phyloP scores from a whole-genome alignment of 2,797 vertebrate species.

The Scyliorhinus canicula region DNA sequence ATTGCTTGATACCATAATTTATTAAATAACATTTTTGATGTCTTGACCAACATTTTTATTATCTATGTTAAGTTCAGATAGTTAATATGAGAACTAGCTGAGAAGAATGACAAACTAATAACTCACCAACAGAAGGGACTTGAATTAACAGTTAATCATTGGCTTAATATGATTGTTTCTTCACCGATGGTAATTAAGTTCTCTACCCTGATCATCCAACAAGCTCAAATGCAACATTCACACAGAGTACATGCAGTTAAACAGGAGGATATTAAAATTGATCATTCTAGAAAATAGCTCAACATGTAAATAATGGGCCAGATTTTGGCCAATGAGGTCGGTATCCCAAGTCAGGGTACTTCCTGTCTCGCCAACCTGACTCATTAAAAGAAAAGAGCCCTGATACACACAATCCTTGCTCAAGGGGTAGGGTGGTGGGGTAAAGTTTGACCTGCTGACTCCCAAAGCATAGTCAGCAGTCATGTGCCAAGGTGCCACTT shows the following conservation, averaged over 20 bases:
- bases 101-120: not conserved
- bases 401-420: too few relatives aligned
- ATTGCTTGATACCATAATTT: not conserved
- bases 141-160: not conserved
- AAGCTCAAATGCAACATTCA: not conserved
- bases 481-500: too few relatives aligned
- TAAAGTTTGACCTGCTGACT: too few relatives aligned
- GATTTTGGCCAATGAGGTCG: too few relatives aligned
- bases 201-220: too few relatives aligned
- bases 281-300: not conserved
- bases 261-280: not conserved
- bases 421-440: too few relatives aligned
- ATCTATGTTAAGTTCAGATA: not conserved
- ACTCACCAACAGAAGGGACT: not conserved
- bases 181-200: not conserved
- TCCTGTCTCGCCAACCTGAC: too few relatives aligned
- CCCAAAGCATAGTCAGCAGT: too few relatives aligned
- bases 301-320: not conserved
- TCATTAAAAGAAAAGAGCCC: too few relatives aligned
- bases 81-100: not conserved
- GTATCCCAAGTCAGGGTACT: too few relatives aligned
- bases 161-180: not conserved
- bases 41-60: not conserved
- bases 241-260: not conserved
- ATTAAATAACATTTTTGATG: not conserved